Conservation (phyloP, 2,797 vertebrate species). For the Peromyscus nudipes region DNA sequence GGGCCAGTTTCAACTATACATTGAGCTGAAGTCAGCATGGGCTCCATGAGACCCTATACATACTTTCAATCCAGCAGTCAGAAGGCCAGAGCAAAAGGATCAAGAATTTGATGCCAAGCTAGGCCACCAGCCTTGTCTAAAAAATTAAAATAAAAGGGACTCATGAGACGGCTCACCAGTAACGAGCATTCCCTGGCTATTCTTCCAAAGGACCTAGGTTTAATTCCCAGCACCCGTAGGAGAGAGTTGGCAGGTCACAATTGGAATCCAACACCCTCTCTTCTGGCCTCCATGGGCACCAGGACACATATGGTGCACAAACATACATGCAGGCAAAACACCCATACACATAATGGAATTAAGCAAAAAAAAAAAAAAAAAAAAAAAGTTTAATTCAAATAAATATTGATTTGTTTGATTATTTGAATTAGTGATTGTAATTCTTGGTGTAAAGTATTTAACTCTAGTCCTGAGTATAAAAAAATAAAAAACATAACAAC, state of each 20-base stretch:
- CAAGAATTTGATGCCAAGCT: neutral
- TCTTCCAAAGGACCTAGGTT: neutral
- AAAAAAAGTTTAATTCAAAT: neutral
- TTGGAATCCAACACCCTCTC: neutral
- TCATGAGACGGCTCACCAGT: neutral
- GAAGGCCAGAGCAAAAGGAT: neutral
- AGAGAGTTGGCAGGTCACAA: neutral
- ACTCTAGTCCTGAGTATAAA: neutral
- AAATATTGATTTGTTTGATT: too few relatives aligned
- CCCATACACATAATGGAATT: neutral
- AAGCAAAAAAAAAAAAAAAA: neutral
- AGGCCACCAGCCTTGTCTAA: neutral
- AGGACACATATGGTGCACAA: neutral
- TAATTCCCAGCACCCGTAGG: neutral
- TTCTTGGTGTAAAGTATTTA: neutral
- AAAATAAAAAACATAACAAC: neutral
- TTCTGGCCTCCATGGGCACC: neutral
- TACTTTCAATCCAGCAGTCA: neutral
- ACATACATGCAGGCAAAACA: neutral
- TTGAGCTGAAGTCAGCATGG: neutral
- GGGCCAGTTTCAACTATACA: neutral
- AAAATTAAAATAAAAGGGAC: neutral
- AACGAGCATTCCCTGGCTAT: neutral
- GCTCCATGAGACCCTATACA: neutral
- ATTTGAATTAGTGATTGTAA: too few relatives aligned